Evolutionary conservation across 2,888 invertebrate species (phyloP), one percentile per base, ranked within the genome.

Genomic region (Tricholauxania praeusta): DNA sequence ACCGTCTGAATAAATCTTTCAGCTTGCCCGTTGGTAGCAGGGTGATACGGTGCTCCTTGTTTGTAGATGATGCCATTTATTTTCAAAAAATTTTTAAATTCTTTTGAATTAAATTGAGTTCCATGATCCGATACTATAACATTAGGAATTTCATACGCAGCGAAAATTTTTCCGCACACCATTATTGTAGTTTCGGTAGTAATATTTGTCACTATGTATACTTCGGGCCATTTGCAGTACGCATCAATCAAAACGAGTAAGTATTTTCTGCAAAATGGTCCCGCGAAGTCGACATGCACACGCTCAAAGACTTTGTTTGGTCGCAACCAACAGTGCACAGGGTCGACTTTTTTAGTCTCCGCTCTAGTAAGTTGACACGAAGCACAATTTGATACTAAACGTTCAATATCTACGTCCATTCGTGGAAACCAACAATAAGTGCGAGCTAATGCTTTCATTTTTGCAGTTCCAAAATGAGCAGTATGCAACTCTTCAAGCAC

Each of bases 181-280:
- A 39, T 49, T 0, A 78, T 73, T 19, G 71, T 75, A 15, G 17
- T 32, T 39, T 59, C n/a, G 3, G 71, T 10, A 17, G 66, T 67
- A 28, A 71, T 75, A 59, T 71, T 75, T 17, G 72, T 69, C 64
- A 79, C 76, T 76, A 75, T 12, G 22, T 22, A 22, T 22, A 83
- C 80, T 74, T 87, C 87, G 2, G 83, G 79, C 85, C 32, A 22
- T 60, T 60, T 60, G 0, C 85, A 83, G 75, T 79, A 81, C 6
- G 85, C 78, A 74, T 88, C 87, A 5, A 84, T 80, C 3, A 87
- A 76, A 15, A 88, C 75, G 5, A 86, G 73, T 48, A 82, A 82
- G 15, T 68, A 51, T 17, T 17, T 15, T 12, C 49, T 22, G 22
- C 12, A 22, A n/a, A 19, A 65, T 49, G 15, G 72, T 39, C 17